phyloP scores from a whole-genome alignment of 1,140 invertebrate species.

The Drosophila saltans region DNA sequence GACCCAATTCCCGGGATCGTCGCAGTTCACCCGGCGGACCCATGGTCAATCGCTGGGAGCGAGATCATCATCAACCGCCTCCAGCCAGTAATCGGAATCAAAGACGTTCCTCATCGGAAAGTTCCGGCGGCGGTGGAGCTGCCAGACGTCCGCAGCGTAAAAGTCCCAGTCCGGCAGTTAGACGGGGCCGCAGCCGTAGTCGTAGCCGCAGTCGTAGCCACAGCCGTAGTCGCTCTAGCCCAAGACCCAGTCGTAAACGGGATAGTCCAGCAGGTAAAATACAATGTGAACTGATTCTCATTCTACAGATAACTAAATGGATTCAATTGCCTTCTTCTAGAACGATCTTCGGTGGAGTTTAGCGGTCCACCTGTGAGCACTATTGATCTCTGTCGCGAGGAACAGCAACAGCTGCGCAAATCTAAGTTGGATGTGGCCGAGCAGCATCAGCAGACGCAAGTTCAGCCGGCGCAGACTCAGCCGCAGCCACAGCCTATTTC shows the following conservation, averaged over 20 bases:
- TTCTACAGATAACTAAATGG: neutral
- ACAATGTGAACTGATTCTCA: neutral
- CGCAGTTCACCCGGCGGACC: constrained; percentile 51
- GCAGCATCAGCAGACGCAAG: neutral
- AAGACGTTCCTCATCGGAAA: constrained; percentile 40
- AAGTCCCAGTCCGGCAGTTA: constrained; percentile 49
- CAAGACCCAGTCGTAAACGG: constrained; percentile 49
- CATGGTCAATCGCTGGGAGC: constrained; percentile 52
- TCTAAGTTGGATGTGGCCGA: constrained; percentile 50
- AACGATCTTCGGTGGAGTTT: constrained; percentile 71
- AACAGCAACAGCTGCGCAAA: constrained; percentile 72
- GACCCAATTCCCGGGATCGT: constrained; percentile 64
- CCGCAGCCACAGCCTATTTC: constrained; percentile 12
- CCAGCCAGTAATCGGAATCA: constrained; percentile 16
- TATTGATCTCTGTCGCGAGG: constrained; percentile 82
- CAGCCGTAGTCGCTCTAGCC: constrained; percentile 65
- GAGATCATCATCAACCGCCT: constrained; percentile 34
- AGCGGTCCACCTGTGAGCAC: constrained; percentile 71
- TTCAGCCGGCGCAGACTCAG: constrained; percentile 37
- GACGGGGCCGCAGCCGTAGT: constrained; percentile 41
- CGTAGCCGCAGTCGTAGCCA: constrained; percentile 45
- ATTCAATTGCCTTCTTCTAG: constrained; percentile 36
- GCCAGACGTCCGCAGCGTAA: constrained; percentile 29
- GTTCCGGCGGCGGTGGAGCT: constrained; percentile 20
- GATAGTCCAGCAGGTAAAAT: constrained; percentile 46